These are phyloP conservation scores for Bettongia penicillata DNA, from an alignment of 2,113 vertebrate species.

Conservation along the genomic window DNA sequence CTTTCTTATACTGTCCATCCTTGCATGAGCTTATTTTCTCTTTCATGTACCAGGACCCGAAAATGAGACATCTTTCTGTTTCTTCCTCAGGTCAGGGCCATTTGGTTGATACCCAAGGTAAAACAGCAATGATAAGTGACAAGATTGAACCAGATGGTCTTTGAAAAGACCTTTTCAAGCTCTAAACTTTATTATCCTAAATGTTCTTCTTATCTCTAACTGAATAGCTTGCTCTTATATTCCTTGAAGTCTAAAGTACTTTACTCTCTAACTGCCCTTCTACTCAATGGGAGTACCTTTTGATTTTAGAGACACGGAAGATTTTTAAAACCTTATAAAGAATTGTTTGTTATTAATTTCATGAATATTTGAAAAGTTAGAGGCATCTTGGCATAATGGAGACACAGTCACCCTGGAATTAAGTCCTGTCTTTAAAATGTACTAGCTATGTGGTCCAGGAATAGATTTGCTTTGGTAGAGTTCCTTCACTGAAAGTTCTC, in stretches of 20 bases:
- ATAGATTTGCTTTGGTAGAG: neutral
- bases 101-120: neutral
- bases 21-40: neutral
- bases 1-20: neutral
- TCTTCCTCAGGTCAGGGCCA: constrained; percentile 23
- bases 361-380: constrained; percentile 2
- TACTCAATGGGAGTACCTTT: constrained; percentile 32
- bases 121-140: neutral
- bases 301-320: constrained; percentile 1
- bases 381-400: neutral
- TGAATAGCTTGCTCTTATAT: neutral
- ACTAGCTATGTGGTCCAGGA: neutral
- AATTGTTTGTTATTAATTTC: constrained; percentile 13
- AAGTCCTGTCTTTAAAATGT: neutral
- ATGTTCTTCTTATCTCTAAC: constrained; percentile 14
- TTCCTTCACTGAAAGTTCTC: neutral
- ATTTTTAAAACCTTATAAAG: constrained; percentile 15
- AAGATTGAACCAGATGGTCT: neutral
- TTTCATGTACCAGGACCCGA: neutral
- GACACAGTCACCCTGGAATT: neutral
- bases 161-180: neutral
- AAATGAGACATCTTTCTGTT: constrained; percentile 11
- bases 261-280: neutral
- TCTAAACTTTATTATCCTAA: neutral
- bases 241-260: neutral